These are phyloP conservation scores for Agrochola circellaris DNA, from an alignment of 2,888 invertebrate genomes.

Conservation along the genomic window DNA sequence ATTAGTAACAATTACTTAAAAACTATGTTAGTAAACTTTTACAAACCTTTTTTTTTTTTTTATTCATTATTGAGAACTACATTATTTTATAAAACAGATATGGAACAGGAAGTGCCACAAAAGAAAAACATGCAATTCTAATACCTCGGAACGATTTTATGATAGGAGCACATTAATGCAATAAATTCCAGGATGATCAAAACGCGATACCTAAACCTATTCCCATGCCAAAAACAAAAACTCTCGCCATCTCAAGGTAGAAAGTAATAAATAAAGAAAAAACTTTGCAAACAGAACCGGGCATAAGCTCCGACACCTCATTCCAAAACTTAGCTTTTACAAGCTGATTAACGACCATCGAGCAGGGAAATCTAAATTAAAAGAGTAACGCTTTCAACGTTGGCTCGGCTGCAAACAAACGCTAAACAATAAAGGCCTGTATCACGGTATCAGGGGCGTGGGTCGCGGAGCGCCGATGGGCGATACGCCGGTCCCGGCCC, in stretches of 20 bases:
- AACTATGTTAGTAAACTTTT: no score
- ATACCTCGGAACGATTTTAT: not conserved
- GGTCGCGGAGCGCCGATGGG: slow-evolving; percentile 25
- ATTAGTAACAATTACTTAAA: no score
- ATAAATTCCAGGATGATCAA: not conserved
- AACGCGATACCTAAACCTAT: not conserved
- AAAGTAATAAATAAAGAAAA: slow-evolving; percentile 55
- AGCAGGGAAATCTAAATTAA: slow-evolving; percentile 61
- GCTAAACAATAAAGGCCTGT: slow-evolving; percentile 61
- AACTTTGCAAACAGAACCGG: slow-evolving; percentile 44
- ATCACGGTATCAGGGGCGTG: slow-evolving; percentile 57
- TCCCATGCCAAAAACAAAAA: slow-evolving; percentile 1
- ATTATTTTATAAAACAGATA: not conserved
- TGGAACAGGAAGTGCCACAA: not conserved
- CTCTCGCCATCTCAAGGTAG: slow-evolving; percentile 1
- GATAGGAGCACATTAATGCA: not conserved
- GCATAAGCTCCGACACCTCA: slow-evolving; percentile 37
- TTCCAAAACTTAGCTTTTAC: slow-evolving; percentile 53
- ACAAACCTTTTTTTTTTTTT: no score
- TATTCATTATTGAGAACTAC: not conserved
- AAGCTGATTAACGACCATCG: slow-evolving; percentile 63
- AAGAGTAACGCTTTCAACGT: slow-evolving; percentile 56
- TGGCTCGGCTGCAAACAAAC: slow-evolving; percentile 52
- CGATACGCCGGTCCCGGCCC: slow-evolving; percentile 53
- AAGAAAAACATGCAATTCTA: not conserved